phyloP scores from a whole-genome alignment of 2,113 vertebrate species.

The Glareola pratincola region DNA sequence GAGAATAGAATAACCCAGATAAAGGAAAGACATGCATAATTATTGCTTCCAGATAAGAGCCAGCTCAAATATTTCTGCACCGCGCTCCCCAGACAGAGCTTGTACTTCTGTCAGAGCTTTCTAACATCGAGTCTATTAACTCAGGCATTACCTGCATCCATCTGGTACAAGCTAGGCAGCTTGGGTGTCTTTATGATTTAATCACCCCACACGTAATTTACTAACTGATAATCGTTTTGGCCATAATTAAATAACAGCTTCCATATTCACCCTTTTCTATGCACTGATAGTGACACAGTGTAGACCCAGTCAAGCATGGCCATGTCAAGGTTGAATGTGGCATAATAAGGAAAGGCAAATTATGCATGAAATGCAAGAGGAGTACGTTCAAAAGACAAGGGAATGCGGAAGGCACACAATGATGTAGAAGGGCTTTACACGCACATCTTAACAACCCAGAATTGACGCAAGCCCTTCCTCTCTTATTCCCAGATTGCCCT shows the following conservation, averaged over 20 bases:
- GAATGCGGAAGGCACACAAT: neutral
- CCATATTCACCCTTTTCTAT: neutral
- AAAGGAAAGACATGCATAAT: constrained; percentile 47
- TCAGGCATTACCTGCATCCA: constrained; percentile 1
- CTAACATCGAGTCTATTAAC: constrained; percentile 23
- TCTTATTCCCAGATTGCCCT: neutral
- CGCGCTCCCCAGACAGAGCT: neutral
- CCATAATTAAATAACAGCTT: constrained; percentile 25
- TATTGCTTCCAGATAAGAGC: constrained; percentile 40
- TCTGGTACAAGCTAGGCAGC: neutral
- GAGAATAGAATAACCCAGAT: constrained; percentile 34
- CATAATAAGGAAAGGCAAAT: neutral
- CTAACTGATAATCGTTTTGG: constrained; percentile 1
- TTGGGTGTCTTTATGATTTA: constrained; percentile 11
- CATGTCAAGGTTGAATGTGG: neutral
- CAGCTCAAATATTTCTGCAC: neutral
- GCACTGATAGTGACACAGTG: neutral
- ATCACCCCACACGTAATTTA: constrained; percentile 11
- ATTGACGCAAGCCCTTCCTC: neutral
- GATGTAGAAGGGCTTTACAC: neutral
- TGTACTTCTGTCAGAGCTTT: constrained; percentile 24
- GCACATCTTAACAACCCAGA: neutral
- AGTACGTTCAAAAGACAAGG: neutral
- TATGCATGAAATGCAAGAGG: neutral
- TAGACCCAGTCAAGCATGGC: neutral